Evolutionary conservation across 2,113 vertebrate species (phyloP).

Genomic region (Nothocercus julius): DNA sequence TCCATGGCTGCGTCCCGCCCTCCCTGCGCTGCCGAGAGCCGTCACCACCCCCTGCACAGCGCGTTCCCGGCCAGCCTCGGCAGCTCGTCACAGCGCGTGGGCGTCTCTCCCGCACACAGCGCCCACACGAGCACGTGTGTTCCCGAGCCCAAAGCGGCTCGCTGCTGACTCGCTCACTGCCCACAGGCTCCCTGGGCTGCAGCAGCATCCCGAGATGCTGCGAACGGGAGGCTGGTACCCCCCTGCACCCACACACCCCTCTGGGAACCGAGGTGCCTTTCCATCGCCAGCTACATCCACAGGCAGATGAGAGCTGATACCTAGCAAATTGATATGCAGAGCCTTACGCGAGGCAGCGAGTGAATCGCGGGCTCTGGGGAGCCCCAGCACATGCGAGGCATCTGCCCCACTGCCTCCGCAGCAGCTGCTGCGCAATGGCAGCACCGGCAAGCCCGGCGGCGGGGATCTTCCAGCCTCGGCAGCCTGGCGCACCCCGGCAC

Average conservation of each 20-base stretch:
- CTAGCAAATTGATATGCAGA: neutral
- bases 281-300: neutral
- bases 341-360: neutral
- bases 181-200: neutral
- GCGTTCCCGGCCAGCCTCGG: neutral
- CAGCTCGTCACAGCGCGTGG: neutral
- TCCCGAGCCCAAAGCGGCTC: neutral
- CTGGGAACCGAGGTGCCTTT: neutral
- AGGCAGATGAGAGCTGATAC: neutral
- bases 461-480: neutral
- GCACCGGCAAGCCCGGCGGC: neutral
- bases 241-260: neutral
- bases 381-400: constrained; percentile 6
- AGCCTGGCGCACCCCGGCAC: neutral
- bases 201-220: neutral
- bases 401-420: neutral
- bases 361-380: constrained; percentile 24
- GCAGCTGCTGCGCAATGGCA: constrained; percentile 29
- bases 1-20: neutral
- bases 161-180: neutral
- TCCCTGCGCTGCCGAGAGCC: neutral
- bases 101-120: constrained; percentile 7
- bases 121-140: neutral
- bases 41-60: neutral
- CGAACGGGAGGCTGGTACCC: constrained; percentile 21